Conservation (phyloP, 2,888 invertebrate species). For the Dryobota labecula region DNA sequence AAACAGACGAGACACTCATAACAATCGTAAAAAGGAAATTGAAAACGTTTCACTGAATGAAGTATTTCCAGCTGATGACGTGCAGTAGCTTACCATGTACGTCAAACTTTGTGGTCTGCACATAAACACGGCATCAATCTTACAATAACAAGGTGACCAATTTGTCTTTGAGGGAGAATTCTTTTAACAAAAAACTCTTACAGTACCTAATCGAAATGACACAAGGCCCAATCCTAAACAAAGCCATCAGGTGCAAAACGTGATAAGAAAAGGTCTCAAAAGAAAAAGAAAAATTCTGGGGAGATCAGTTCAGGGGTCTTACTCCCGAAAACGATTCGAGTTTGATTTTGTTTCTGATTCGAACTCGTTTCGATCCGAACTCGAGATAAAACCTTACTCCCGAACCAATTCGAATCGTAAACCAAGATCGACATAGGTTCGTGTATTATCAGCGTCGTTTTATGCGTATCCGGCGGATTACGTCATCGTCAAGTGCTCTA, state of each 20-base stretch:
- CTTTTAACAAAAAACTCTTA: neutral
- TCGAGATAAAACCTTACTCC: too few relatives aligned
- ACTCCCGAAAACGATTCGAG: too few relatives aligned
- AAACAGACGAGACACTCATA: slow-evolving; percentile 63
- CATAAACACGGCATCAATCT: slow-evolving; percentile 6
- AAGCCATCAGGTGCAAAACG: slow-evolving; percentile 9
- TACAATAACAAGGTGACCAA: slow-evolving; percentile 52
- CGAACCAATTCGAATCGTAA: too few relatives aligned
- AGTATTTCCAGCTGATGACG: slow-evolving; percentile 43
- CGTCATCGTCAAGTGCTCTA: too few relatives aligned
- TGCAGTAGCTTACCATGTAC: slow-evolving; percentile 22
- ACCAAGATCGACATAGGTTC: too few relatives aligned
- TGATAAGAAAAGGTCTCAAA: slow-evolving; percentile 1
- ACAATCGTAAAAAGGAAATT: slow-evolving; percentile 53
- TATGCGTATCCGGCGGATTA: too few relatives aligned
- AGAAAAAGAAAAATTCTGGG: neutral
- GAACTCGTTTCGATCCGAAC: too few relatives aligned
- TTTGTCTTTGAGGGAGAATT: slow-evolving; percentile 36
- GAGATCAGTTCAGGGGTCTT: neutral
- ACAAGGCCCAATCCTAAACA: slow-evolving; percentile 17
- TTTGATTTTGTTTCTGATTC: too few relatives aligned
- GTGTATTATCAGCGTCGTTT: too few relatives aligned
- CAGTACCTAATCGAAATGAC: neutral
- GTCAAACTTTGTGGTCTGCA: slow-evolving; percentile 27
- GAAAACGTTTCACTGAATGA: slow-evolving; percentile 57